Evolutionary conservation across 2,888 invertebrate species (phyloP).

Genomic region (Drosophila antonietae): DNA sequence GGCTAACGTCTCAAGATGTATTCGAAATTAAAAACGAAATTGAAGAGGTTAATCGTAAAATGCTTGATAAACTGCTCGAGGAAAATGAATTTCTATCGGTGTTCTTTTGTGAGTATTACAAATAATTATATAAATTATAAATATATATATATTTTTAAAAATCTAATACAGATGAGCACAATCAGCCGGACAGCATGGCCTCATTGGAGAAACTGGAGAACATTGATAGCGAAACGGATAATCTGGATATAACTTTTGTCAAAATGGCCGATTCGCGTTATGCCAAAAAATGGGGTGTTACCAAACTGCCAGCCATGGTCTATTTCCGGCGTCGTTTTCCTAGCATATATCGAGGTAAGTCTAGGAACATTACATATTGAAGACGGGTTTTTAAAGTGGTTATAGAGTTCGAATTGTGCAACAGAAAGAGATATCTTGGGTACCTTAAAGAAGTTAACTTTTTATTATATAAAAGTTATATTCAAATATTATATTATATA

Average conservation of each 20-base stretch:
- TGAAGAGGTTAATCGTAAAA: slow-evolving; percentile 98
- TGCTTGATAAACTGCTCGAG: slow-evolving; percentile 96
- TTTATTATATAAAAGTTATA: too few relatives aligned
- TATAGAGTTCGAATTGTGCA: too few relatives aligned
- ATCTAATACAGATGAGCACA: slow-evolving; percentile 89
- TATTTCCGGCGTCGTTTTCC: slow-evolving; percentile 96
- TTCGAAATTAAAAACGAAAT: slow-evolving; percentile 98
- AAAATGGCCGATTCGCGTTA: slow-evolving; percentile 96
- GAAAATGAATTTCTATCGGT: slow-evolving; percentile 98
- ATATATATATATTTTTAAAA: background rate
- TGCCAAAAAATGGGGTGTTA: slow-evolving; percentile 97
- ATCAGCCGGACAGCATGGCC: slow-evolving; percentile 91
- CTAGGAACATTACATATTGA: too few relatives aligned
- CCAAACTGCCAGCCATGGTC: slow-evolving; percentile 94
- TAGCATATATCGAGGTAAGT: slow-evolving; percentile 93
- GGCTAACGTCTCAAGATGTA: slow-evolving; percentile 97
- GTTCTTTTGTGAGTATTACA: slow-evolving; percentile 93
- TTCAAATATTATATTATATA: too few relatives aligned
- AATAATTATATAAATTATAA: background rate
- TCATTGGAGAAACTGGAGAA: slow-evolving; percentile 94
- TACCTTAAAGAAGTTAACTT: too few relatives aligned
- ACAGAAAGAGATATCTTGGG: too few relatives aligned
- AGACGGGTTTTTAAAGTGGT: too few relatives aligned
- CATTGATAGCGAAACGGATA: slow-evolving; percentile 97
- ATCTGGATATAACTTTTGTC: slow-evolving; percentile 96